Evolutionary conservation across 53 echinoderm and acorn worm genomes (phyloP).

Genomic region (Apostichopus leukothele): DNA sequence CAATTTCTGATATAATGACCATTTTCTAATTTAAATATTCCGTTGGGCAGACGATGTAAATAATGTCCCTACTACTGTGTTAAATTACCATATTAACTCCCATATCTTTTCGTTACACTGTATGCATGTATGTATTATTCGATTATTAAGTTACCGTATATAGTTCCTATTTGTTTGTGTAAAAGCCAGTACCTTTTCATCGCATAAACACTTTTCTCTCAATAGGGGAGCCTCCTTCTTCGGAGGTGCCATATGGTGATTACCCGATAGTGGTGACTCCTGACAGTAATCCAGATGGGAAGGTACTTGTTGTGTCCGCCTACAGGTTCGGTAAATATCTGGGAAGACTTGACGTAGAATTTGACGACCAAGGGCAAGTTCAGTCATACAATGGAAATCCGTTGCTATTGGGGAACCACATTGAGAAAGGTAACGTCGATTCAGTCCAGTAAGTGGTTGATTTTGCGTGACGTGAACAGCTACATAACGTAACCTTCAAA

Average conservation of each 20-base stretch:
- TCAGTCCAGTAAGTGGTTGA: too few relatives aligned
- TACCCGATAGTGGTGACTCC: slow-evolving; percentile 78
- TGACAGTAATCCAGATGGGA: slow-evolving; percentile 51
- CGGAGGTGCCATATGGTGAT: slow-evolving; percentile 69
- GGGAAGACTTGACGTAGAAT: slow-evolving; percentile 74
- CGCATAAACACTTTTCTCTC: background rate
- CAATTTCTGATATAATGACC: too few relatives aligned
- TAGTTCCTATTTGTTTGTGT: too few relatives aligned
- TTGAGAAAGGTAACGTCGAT: slow-evolving; percentile 63
- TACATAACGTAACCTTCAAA: too few relatives aligned
- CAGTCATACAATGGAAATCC: slow-evolving; percentile 72
- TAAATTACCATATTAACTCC: too few relatives aligned
- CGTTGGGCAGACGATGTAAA: too few relatives aligned
- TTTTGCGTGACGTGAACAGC: too few relatives aligned
- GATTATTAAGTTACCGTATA: too few relatives aligned
- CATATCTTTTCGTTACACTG: too few relatives aligned
- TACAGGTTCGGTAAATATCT: slow-evolving; percentile 92
- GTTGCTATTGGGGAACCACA: slow-evolving; percentile 67
- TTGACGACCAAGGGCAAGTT: slow-evolving; percentile 68
- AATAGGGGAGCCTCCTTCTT: slow-evolving; percentile 55
- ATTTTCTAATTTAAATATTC: too few relatives aligned
- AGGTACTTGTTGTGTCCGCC: slow-evolving; percentile 66
- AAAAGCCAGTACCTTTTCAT: background rate
- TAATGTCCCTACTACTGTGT: too few relatives aligned
- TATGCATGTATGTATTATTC: too few relatives aligned